phyloP scores from a whole-genome alignment of 2,888 invertebrate genomes.

The Lathronympha strigana region DNA sequence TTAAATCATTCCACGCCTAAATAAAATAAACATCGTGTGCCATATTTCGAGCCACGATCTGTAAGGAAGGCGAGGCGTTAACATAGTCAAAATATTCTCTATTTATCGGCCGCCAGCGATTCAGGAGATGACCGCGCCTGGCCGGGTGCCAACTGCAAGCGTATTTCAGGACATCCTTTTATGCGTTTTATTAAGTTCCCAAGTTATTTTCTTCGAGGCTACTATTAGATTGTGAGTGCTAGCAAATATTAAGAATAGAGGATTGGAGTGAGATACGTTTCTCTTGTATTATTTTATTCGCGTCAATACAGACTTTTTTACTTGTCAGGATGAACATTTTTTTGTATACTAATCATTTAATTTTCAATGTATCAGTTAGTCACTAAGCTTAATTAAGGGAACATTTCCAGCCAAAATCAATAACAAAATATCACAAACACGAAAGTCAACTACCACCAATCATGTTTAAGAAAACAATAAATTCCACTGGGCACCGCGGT shows the following conservation, averaged over 20 bases:
- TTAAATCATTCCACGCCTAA: constrained; percentile 44
- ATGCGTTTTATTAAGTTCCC: constrained; percentile 79
- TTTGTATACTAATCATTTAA: too few relatives aligned
- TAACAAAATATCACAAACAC: neutral
- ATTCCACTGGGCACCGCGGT: constrained; percentile 12
- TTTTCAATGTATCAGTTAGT: too few relatives aligned
- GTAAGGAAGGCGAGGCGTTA: constrained; percentile 22
- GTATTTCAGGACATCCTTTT: constrained; percentile 80
- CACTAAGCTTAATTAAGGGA: neutral
- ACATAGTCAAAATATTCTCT: constrained; percentile 36
- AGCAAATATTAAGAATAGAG: constrained; percentile 10
- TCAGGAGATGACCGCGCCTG: constrained; percentile 63
- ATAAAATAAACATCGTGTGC: constrained; percentile 2
- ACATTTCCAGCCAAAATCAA: too few relatives aligned
- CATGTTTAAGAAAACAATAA: constrained; percentile 18
- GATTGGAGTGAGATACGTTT: neutral
- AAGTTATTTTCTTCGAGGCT: constrained; percentile 66
- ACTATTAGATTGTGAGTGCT: constrained; percentile 43
- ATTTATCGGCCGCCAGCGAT: constrained; percentile 23
- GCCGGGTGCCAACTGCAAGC: constrained; percentile 64
- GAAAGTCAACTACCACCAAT: constrained; percentile 7
- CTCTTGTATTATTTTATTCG: too few relatives aligned
- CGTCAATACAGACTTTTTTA: too few relatives aligned
- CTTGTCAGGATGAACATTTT: too few relatives aligned
- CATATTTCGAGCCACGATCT: constrained; percentile 17